A percentile compares a stretch with the other conserved stretches of the same genome.
phyloP scores from a whole-genome alignment of 2,113 vertebrate species.

The Neodon shergylaensis region DNA sequence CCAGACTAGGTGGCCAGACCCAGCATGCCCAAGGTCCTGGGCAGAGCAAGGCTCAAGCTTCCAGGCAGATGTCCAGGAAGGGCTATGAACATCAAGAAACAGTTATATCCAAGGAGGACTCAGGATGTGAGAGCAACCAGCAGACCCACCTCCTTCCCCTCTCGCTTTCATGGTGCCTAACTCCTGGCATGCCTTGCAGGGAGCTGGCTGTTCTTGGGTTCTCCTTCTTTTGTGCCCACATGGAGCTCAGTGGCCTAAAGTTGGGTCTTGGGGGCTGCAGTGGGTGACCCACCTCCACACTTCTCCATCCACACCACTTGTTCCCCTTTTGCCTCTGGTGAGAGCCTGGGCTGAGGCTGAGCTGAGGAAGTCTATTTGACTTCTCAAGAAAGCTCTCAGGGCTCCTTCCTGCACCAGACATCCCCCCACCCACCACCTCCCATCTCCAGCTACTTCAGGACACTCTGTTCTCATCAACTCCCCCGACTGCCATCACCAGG shows the following conservation, averaged over 20 bases:
- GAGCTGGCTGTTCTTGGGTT: not conserved
- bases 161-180: not conserved
- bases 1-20: not conserved
- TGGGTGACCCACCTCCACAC: not conserved
- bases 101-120: not conserved
- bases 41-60: not conserved
- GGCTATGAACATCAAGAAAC: not conserved
- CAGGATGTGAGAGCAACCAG: not conserved
- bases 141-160: not conserved
- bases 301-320: slow-evolving; percentile 22
- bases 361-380: slow-evolving; percentile 1
- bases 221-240: not conserved
- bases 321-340: slow-evolving; percentile 52
- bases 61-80: not conserved
- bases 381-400: not conserved
- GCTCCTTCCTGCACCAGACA: not conserved
- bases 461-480: not conserved
- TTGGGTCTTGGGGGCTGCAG: not conserved
- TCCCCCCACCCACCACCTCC: too few relatives aligned
- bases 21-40: not conserved
- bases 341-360: not conserved
- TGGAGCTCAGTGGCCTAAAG: not conserved
- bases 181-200: not conserved
- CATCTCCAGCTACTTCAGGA: not conserved
- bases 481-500: not conserved